phyloP scores from a whole-genome alignment of 2,888 invertebrate species.

The Eristalis pertinax region DNA sequence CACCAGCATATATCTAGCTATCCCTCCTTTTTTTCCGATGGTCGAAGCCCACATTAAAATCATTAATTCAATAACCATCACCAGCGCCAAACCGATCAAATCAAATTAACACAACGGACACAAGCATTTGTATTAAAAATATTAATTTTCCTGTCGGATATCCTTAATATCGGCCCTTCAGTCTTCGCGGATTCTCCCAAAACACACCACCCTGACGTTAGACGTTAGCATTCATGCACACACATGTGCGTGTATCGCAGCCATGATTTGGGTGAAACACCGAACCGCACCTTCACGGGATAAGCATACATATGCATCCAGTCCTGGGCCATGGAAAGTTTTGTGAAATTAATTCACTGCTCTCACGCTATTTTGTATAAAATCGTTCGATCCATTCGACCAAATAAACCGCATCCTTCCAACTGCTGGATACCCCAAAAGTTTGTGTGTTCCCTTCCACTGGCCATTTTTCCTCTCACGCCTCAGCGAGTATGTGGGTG shows the following conservation, averaged over 20 bases:
- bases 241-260: conserved; percentile 44
- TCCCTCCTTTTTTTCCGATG: background rate
- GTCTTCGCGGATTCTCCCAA: conserved; percentile 25
- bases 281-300: conserved; percentile 45
- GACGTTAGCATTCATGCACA: conserved; percentile 24
- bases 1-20: background rate
- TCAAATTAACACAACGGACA: conserved; percentile 32
- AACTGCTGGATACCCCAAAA: conserved; percentile 24
- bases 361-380: conserved; percentile 58
- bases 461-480: conserved; percentile 23
- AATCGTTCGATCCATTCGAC: conserved; percentile 20
- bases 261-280: conserved; percentile 49
- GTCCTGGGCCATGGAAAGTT: conserved; percentile 12
- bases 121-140: conserved; percentile 42
- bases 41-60: background rate
- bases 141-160: conserved; percentile 58
- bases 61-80: background rate
- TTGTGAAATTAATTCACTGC: conserved; percentile 57
- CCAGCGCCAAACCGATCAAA: conserved; percentile 44
- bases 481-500: background rate
- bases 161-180: conserved; percentile 25
- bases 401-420: conserved; percentile 51
- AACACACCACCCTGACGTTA: conserved; percentile 10
- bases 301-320: conserved; percentile 50
- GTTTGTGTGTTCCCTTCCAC: conserved; percentile 43